phyloP scores from a whole-genome alignment of 2,113 vertebrate species.

The Spea multiplicata region DNA sequence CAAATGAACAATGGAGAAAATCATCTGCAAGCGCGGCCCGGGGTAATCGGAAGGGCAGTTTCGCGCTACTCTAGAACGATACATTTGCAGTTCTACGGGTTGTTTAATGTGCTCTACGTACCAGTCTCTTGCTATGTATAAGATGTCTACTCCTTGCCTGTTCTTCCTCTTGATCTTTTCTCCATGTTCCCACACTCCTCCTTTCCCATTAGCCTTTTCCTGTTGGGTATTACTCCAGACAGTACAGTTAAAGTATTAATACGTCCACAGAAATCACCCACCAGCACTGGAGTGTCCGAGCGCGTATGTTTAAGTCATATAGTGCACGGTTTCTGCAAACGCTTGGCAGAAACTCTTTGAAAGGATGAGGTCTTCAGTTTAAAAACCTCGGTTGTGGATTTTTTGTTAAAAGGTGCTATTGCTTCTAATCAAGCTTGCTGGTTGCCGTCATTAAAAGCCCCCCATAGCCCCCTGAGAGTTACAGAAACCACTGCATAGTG shows the following conservation, averaged over 20 bases:
- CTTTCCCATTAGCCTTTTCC: neutral
- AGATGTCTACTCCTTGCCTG: too few relatives aligned
- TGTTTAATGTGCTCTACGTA: too few relatives aligned
- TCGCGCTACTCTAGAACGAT: too few relatives aligned
- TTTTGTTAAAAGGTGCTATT: neutral
- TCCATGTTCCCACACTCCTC: conserved; percentile 17
- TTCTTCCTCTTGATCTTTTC: too few relatives aligned
- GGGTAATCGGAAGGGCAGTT: too few relatives aligned
- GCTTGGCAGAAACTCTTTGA: neutral
- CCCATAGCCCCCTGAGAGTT: neutral
- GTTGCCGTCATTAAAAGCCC: neutral
- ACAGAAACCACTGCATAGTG: neutral
- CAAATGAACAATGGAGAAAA: too few relatives aligned
- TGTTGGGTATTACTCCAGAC: neutral
- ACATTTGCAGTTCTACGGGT: too few relatives aligned
- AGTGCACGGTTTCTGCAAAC: neutral
- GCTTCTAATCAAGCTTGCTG: neutral
- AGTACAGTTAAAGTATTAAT: neutral
- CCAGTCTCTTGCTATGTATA: too few relatives aligned
- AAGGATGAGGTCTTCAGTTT: neutral
- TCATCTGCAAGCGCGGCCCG: too few relatives aligned
- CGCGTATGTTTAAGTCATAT: neutral
- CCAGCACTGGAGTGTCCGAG: neutral
- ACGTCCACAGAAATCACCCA: neutral
- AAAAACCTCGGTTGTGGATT: neutral